Evolutionary conservation across 2,113 vertebrate species (phyloP), one percentile per base, ranked within the genome.

Genomic region (Pelusios castaneus): DNA sequence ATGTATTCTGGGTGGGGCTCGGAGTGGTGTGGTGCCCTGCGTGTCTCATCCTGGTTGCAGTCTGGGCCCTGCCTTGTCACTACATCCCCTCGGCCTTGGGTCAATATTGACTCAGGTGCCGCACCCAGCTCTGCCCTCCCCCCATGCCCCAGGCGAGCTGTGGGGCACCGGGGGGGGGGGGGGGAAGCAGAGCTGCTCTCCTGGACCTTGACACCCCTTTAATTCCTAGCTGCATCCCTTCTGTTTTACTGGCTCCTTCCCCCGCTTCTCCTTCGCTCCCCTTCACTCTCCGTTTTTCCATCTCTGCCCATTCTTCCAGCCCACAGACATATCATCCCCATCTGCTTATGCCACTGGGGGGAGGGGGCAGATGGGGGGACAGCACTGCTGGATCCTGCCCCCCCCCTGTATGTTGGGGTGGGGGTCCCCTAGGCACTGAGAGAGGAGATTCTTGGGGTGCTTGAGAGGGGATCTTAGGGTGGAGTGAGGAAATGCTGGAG

Each of bases 11-110:
- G n/a, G 67, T 5, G 7, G n/a, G 70, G 38, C 38, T 75, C 21
- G 22, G 3, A 38, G 38, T 38, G 38, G 58, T 31, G 27, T 58
- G 73, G 51, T 54, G 38, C 77, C n/a, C 29, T 29, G 13, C 43
- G 84, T 58, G 80, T 84, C 75, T 85, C 58, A 60, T 58, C 63
- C 58, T 19, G 60, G 82, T 67, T 85, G 87, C 63, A 5, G 14
- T 17, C 63, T 38, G 63, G 34, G 81, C 88, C 56, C 85, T 47
- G 8, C 78, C 78, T 52, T 81, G 19, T 17, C 19, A 10, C 79
- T 11, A 51, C 52, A 51, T 21, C n/a, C 34, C 34, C 63, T 17
- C 22, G 27, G 6, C n/a, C 58, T 24, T 82, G 24, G 16, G 16
- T 45, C 38, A 45, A 19, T 60, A 55, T 83, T 47, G 19, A 54